Evolutionary conservation across 2,113 vertebrate species (phyloP), one percentile per base, ranked within the genome.

Genomic region (Chamaea fasciata): DNA sequence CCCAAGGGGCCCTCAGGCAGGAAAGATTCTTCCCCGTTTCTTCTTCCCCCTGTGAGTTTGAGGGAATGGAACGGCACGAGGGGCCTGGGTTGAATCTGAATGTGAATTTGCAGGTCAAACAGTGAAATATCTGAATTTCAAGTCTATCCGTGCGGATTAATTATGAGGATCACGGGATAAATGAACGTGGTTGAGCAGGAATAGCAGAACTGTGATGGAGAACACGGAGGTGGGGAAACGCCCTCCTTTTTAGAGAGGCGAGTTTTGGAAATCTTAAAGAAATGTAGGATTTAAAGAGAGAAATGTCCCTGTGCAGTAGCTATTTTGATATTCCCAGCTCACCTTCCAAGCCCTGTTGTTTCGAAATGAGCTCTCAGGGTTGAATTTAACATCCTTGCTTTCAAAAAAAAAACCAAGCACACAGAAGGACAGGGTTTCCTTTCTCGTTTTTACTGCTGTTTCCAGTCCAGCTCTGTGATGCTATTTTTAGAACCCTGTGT

Each of bases 401-500:
- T 49, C 46, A 59, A 42, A 46, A 75, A 75, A 41, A 44, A 75
- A 59, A 26, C 24, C 73, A 42, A 74, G 60, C 17, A 23, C 78
- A 33, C 39, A 67, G 57, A 53, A 81, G 53, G 55, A 60, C 28
- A n/a, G 30, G 56, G 46, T 65, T 95, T 92, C 69, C n/a, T 24
- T 53, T 91, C 59, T 77, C 0, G 0, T 44, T 91, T 87, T 79
- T 76, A 60, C 68, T 79, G 84, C 71, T 81, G 81, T 44, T 94
- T 85, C 78, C 63, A 82, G 79, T 33, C 57, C 52, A 62, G 71
- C 69, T 64, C 84, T 87, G 67, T 7, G 8, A 41, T 19, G 57
- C 41, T 94, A 90, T 93, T 91, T 96, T 96, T 96, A 92, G 94
- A 75, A 33, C 5, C 14, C 12, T 17, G 44, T 33, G 63, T 87